Evolutionary conservation across 2,888 invertebrate genomes (phyloP).

Genomic region (Pollenia griseotomentosa): DNA sequence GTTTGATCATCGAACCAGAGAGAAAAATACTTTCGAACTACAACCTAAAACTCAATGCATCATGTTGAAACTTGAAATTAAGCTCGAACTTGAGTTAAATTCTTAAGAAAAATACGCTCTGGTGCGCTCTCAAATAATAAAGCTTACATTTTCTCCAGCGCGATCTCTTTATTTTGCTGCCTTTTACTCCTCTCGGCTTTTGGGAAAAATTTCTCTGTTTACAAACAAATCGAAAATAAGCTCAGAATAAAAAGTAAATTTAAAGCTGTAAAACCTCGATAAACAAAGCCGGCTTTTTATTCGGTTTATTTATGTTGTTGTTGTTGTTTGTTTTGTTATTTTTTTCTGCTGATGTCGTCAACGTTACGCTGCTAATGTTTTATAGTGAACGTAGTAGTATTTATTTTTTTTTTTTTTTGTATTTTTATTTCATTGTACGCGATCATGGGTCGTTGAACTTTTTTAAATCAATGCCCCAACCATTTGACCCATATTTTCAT

Average conservation of each 20-base stretch:
- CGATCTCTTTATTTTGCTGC: background rate
- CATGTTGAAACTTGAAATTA: conserved; percentile 1
- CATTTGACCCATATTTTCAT: conserved; percentile 80
- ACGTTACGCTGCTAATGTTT: conserved; percentile 55
- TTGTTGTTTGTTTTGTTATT: conserved; percentile 56
- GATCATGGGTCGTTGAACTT: conserved; percentile 78
- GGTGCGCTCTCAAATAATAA: background rate
- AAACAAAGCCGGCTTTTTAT: conserved; percentile 69
- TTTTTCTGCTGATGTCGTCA: conserved; percentile 67
- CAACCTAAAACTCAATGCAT: conserved; percentile 39
- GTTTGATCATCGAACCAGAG: conserved; percentile 30
- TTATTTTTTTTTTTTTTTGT: conserved; percentile 49
- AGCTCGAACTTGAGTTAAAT: conserved; percentile 63
- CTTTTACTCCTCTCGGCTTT: background rate
- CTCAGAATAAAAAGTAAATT: conserved; percentile 73
- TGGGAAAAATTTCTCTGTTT: conserved; percentile 64
- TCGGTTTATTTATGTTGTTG: conserved; percentile 41
- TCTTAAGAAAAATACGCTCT: conserved; percentile 8
- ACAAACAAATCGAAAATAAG: conserved; percentile 67
- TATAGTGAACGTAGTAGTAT: conserved; percentile 54
- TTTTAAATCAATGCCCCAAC: conserved; percentile 78
- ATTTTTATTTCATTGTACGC: conserved; percentile 58
- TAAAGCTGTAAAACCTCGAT: conserved; percentile 59
- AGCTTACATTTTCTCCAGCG: background rate
- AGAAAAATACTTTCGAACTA: conserved; percentile 11